These are phyloP conservation scores for Thelaira solivaga DNA, from an alignment of 2,888 invertebrate species.

Conservation along the genomic window DNA sequence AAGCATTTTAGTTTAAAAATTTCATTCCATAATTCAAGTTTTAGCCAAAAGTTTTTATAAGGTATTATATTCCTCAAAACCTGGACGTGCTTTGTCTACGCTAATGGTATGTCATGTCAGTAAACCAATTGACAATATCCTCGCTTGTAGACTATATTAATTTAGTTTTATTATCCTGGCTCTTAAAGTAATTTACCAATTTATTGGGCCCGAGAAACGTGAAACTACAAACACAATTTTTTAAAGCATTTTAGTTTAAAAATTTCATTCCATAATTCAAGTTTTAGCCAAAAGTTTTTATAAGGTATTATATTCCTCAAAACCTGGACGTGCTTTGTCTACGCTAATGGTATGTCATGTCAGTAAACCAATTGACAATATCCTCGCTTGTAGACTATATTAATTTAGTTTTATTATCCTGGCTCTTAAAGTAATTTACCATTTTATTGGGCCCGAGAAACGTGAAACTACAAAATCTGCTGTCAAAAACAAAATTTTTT, in stretches of 20 bases:
- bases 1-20: background rate
- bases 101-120: slow-evolving; percentile 68
- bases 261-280: too few species aligned
- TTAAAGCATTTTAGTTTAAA: background rate
- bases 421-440: slow-evolving; percentile 66
- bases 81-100: slow-evolving; percentile 56
- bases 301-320: background rate
- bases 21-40: too few species aligned
- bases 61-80: background rate
- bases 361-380: slow-evolving; percentile 63
- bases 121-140: slow-evolving; percentile 65
- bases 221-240: slow-evolving; percentile 66
- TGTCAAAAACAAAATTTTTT: too few species aligned
- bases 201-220: slow-evolving; percentile 73
- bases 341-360: slow-evolving; percentile 68
- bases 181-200: slow-evolving; percentile 63
- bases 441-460: slow-evolving; percentile 71
- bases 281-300: too few species aligned
- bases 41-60: too few species aligned
- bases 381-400: slow-evolving; percentile 73
- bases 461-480: slow-evolving; percentile 69
- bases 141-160: slow-evolving; percentile 73
- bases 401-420: slow-evolving; percentile 73
- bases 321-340: slow-evolving; percentile 53
- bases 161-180: slow-evolving; percentile 74